These are phyloP conservation scores for Phalacrocorax aristotelis DNA, from an alignment of 2,113 vertebrate genomes.

Conservation along the genomic window DNA sequence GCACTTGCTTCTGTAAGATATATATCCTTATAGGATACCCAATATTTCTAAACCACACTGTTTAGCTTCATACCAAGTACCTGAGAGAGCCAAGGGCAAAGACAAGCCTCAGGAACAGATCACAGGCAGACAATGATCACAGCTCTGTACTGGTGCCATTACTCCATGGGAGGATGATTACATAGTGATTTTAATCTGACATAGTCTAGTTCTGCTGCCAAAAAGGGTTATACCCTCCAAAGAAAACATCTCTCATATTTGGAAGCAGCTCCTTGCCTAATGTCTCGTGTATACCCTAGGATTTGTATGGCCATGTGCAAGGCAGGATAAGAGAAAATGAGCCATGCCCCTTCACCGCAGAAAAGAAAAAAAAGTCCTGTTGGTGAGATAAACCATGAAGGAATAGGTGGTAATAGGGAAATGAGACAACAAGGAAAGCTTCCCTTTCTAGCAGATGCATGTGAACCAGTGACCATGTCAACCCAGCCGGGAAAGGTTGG, in stretches of 20 bases:
- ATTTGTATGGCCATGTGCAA: background rate
- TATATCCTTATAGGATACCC: too few relatives aligned
- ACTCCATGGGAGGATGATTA: background rate
- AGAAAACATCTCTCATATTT: background rate
- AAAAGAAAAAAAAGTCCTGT: background rate
- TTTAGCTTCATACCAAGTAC: background rate
- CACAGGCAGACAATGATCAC: background rate
- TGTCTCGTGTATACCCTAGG: background rate
- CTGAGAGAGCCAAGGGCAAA: background rate
- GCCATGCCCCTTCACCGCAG: background rate
- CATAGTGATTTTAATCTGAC: background rate
- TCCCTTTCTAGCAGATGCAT: background rate
- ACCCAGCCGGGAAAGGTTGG: background rate
- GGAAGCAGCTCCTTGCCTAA: background rate
- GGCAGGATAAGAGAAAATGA: background rate
- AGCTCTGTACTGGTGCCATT: background rate
- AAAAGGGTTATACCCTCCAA: background rate
- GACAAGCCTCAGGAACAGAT: background rate
- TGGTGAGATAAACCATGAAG: background rate
- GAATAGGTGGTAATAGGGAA: background rate
- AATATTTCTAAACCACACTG: background rate
- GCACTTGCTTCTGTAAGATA: background rate
- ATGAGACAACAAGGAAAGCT: background rate
- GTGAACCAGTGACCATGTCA: background rate
- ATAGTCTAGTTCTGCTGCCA: background rate